Evolutionary conservation across 2,113 vertebrate species (phyloP).

Genomic region (Eleginops maclovinus): DNA sequence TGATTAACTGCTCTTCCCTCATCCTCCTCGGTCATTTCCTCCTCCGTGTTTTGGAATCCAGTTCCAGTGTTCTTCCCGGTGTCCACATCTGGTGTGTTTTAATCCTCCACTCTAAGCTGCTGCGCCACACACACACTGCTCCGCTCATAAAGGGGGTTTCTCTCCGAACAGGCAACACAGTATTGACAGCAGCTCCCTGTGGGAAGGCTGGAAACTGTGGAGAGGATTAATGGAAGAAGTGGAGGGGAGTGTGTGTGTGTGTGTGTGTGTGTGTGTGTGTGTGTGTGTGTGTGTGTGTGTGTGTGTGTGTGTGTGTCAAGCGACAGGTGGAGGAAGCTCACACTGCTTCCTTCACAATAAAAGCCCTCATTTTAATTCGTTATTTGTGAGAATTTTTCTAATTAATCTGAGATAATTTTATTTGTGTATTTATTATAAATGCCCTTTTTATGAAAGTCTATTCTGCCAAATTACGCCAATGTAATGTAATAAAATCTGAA

Average conservation of each 20-base stretch:
- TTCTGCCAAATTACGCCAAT: too few relatives aligned
- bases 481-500: too few relatives aligned
- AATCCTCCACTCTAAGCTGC: not conserved
- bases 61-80: conserved; percentile 15
- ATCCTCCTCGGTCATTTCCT: not conserved
- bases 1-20: not conserved
- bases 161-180: conserved; percentile 56
- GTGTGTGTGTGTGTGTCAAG: too few relatives aligned
- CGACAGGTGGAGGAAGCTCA: too few relatives aligned
- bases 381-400: too few relatives aligned
- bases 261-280: too few relatives aligned
- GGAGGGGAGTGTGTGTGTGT: not conserved
- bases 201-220: conserved; percentile 15
- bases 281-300: too few relatives aligned
- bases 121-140: rapidly evolving
- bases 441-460: too few relatives aligned
- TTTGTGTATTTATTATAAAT: too few relatives aligned
- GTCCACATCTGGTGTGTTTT: conserved; percentile 27
- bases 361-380: too few relatives aligned
- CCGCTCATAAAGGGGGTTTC: not conserved
- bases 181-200: not conserved
- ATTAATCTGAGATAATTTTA: too few relatives aligned
- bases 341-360: too few relatives aligned
- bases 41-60: conserved; percentile 26
- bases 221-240: not conserved